These are phyloP conservation scores for Noctua comes DNA, from an alignment of 2,888 invertebrate genomes.

Conservation along the genomic window DNA sequence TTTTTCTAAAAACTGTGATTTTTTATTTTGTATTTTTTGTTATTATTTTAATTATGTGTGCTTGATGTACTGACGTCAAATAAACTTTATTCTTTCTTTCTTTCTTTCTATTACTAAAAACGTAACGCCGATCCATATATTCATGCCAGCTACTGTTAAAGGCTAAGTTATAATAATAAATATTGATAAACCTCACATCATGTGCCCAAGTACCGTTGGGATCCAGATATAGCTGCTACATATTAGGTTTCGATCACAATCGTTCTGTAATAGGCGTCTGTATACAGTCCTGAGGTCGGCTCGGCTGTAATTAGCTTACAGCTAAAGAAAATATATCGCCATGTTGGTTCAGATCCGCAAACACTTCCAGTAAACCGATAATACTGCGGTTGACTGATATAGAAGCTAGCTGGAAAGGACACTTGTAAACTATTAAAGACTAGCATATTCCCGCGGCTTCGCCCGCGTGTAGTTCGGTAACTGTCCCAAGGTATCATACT, in stretches of 20 bases:
- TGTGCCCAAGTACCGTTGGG: slow-evolving; percentile 21
- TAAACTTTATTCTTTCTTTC: too few species aligned
- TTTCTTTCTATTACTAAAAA: too few species aligned
- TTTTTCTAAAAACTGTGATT: too few species aligned
- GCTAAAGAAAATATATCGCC: slow-evolving; percentile 79
- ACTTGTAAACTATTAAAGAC: not conserved
- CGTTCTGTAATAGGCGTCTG: slow-evolving; percentile 57
- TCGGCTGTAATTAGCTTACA: slow-evolving; percentile 76
- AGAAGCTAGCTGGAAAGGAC: slow-evolving; percentile 60
- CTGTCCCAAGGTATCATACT: too few species aligned
- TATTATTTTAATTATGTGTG: too few species aligned
- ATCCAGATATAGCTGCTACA: slow-evolving; percentile 25
- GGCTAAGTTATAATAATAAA: slow-evolving; percentile 22
- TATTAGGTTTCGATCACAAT: slow-evolving; percentile 56
- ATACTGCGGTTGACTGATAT: slow-evolving; percentile 66
- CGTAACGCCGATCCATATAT: not conserved
- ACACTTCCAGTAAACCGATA: slow-evolving; percentile 80
- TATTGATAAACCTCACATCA: slow-evolving; percentile 27
- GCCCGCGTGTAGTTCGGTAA: too few species aligned
- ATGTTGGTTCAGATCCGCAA: slow-evolving; percentile 82
- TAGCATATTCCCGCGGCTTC: too few species aligned
- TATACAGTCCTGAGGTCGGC: slow-evolving; percentile 65
- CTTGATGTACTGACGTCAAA: too few species aligned
- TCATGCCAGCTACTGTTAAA: slow-evolving; percentile 23
- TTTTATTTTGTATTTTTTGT: too few species aligned